Evolutionary conservation across 2,113 vertebrate species (phyloP).

Genomic region (Delphinapterus leucas): DNA sequence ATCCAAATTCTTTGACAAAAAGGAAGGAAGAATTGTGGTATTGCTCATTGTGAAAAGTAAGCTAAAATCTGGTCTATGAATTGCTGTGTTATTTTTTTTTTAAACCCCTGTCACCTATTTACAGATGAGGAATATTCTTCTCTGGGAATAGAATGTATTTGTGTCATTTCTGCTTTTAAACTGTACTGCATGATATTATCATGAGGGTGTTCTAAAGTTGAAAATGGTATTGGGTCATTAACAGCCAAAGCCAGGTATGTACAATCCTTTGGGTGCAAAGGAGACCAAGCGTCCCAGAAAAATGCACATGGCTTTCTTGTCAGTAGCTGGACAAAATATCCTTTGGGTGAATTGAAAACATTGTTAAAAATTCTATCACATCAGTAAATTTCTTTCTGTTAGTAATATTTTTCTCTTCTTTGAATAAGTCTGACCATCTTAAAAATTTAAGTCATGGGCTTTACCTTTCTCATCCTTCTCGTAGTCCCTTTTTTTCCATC

Average conservation of each 20-base stretch:
- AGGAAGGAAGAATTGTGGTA: neutral
- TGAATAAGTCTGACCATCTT: neutral
- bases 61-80: neutral
- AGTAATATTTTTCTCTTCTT: neutral
- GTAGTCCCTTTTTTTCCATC: neutral
- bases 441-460: neutral
- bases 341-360: slow-evolving; percentile 11
- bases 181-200: neutral
- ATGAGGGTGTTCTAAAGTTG: neutral
- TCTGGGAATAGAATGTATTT: neutral
- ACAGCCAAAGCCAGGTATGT: neutral
- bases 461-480: neutral
- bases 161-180: neutral
- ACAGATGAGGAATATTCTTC: neutral
- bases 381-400: neutral
- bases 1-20: neutral
- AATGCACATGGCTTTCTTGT: neutral
- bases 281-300: neutral
- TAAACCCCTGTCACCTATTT: neutral
- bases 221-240: neutral
- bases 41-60: neutral
- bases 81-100: neutral
- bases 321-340: neutral
- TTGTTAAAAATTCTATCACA: slow-evolving; percentile 1
- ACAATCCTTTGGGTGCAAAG: neutral